Conservation (phyloP, 2,113 vertebrate genomes). For the Ascaphus truei region DNA sequence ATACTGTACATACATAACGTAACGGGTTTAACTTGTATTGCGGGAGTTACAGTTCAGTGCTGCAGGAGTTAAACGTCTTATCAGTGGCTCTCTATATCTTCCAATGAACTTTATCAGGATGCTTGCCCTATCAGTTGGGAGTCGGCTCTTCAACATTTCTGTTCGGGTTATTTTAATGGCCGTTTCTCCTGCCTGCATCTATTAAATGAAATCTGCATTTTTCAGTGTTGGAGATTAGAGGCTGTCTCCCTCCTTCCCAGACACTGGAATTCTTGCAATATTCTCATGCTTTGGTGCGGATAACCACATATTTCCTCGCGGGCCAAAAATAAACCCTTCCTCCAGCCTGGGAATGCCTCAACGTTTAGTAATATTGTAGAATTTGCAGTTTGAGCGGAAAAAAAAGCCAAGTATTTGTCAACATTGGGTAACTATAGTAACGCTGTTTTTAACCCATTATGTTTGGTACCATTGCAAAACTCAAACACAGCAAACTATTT, state of each 20-base stretch:
- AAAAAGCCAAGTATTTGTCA: not conserved
- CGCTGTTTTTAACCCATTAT: not conserved
- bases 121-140: too few species aligned
- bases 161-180: too few species aligned
- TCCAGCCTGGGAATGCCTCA: not conserved
- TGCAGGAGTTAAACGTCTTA: too few species aligned
- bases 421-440: not conserved
- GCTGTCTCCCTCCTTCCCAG: not conserved
- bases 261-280: not conserved
- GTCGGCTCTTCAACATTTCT: too few species aligned
- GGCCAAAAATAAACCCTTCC: not conserved
- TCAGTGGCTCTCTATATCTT: too few species aligned
- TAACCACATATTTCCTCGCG: not conserved
- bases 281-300: not conserved
- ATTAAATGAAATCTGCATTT: too few species aligned
- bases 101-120: too few species aligned
- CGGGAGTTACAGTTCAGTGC: too few species aligned
- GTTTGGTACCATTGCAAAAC: not conserved
- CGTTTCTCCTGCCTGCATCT: too few species aligned
- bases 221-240: not conserved
- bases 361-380: not conserved
- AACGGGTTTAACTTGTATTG: too few species aligned
- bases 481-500: not conserved
- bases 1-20: too few species aligned
- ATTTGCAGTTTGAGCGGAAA: not conserved